Evolutionary conservation across 2,113 vertebrate species (phyloP).

Genomic region (Rhabdornis inornatus): DNA sequence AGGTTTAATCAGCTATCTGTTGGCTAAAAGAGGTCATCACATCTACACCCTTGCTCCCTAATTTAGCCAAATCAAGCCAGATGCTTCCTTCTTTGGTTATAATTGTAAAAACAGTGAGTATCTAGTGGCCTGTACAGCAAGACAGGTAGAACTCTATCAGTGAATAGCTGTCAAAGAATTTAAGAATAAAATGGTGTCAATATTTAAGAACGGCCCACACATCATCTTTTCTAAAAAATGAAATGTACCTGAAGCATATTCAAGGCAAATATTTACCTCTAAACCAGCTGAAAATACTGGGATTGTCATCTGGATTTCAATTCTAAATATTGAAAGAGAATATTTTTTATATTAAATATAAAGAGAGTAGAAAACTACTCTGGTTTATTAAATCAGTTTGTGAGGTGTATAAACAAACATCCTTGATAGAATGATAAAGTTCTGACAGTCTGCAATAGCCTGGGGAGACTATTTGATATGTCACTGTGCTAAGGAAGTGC

Average conservation of each 20-base stretch:
- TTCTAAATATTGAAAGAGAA: too few relatives aligned
- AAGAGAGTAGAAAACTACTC: too few relatives aligned
- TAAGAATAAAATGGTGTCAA: neutral
- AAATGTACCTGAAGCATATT: neutral
- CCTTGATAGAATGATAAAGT: neutral
- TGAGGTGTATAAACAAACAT: neutral
- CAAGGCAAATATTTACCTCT: neutral
- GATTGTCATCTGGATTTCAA: neutral
- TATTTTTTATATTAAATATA: too few relatives aligned
- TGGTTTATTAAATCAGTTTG: neutral
- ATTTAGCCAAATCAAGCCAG: neutral
- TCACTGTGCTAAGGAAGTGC: neutral
- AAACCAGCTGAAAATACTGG: neutral
- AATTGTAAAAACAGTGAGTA: neutral
- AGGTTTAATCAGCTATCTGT: neutral
- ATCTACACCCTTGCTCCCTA: neutral
- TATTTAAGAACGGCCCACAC: neutral
- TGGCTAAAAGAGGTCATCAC: neutral
- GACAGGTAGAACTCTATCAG: neutral
- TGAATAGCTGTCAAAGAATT: neutral
- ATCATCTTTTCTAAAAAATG: neutral
- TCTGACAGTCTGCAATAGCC: neutral
- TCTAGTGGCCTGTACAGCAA: neutral
- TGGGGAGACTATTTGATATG: neutral
- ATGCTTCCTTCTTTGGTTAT: neutral